Base-by-base conservation (phyloP, 2,888 invertebrate genomes). In the Strigamia transsilvanica region DNA sequence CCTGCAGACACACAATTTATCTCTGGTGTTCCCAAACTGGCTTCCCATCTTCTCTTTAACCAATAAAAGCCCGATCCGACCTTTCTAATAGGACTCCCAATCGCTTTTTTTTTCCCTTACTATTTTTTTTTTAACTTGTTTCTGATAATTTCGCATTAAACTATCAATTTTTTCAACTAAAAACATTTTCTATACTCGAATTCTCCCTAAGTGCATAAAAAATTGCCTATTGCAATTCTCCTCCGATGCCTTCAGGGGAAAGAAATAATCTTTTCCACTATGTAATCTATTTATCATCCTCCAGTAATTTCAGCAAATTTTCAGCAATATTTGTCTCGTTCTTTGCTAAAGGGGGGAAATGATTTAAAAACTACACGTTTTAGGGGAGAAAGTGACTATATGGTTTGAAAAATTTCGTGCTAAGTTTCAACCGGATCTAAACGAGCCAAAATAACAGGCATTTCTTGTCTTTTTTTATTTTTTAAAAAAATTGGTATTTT, bases 281-380 rank as follows among this genome's bases (percentile, higher is more conserved):
- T 73, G 73, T 73, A 73, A 73, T 73, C 73, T 73, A 73, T 73
- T 73, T 73, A 73, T 73, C 73, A 73, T 73, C 73, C 73, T 73
- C 73, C 73, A 73, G 73, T 73, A 73, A 73, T 73, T 73, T 73
- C 73, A 73, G 73, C 73, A 32, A 73, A 73, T 73, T 73, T 73
- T 73, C 73, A 73, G 73, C 73, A 73, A 73, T 73, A 73, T 73
- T 73, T 73, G 73, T 73, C 73, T 73, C 73, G 73, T 73, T 73
- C 27, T 73, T 73, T 73, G 27, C 73, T 73, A 73, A 73, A 73
- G 73, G 73, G 27, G 73, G 32, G 32, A 73, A 73, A 73, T 73
- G 73, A 73, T 73, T 73, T 73, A 73, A 73, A 73, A 73, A 73
- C 73, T n/a, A 73, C 73, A 73, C 73, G 56, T 73, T 73, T 73